Evolutionary conservation across 1,140 invertebrate genomes (phyloP).

Genomic region (Pseudomyrmex dendroicus): DNA sequence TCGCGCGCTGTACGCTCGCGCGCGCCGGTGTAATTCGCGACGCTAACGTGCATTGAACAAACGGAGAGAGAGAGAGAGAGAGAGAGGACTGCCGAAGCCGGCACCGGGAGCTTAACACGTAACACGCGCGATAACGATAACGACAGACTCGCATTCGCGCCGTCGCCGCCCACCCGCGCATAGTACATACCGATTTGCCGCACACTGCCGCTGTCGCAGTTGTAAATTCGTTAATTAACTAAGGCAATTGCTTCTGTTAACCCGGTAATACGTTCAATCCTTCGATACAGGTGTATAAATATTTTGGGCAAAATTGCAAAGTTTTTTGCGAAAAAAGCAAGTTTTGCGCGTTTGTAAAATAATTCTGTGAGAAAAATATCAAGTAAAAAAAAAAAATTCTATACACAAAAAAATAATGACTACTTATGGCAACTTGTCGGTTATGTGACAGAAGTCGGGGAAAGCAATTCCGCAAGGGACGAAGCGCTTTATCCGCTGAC

Average conservation of each 20-base stretch:
- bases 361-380: too few relatives aligned
- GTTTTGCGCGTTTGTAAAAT: too few relatives aligned
- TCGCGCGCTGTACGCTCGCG: neutral
- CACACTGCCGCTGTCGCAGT: conserved; percentile 69
- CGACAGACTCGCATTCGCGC: conserved; percentile 51
- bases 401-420: too few relatives aligned
- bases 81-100: neutral
- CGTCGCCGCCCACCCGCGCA: conserved; percentile 1
- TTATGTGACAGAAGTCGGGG: neutral
- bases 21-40: conserved; percentile 14
- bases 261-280: conserved; percentile 69
- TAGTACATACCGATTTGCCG: conserved; percentile 72
- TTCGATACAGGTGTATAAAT: neutral
- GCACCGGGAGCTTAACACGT: conserved; percentile 59
- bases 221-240: conserved; percentile 84
- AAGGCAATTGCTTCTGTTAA: conserved; percentile 80
- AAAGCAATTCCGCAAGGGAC: neutral
- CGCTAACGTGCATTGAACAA: conserved; percentile 43
- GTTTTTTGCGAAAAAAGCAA: neutral
- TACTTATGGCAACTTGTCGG: neutral
- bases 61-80: neutral
- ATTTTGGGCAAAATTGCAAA: neutral
- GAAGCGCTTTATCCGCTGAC: neutral
- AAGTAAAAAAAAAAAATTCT: too few relatives aligned
- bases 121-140: conserved; percentile 65